phyloP scores from a whole-genome alignment of 2,797 vertebrate species.

The Smutsia gigantea region DNA sequence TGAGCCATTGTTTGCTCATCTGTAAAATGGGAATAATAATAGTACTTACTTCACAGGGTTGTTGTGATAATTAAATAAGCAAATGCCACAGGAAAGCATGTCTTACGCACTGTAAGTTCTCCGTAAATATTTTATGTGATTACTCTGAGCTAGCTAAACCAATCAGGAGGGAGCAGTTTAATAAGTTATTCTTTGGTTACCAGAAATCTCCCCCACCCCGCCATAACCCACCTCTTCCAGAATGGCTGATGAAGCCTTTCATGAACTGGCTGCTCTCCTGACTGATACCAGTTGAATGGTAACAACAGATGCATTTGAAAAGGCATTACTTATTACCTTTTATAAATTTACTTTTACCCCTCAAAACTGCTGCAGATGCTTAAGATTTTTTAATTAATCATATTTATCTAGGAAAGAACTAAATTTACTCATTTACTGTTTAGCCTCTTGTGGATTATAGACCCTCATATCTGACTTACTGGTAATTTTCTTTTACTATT shows the following conservation, averaged over 20 bases:
- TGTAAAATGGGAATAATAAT: not conserved
- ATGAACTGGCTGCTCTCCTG: not conserved
- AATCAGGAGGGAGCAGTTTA: not conserved
- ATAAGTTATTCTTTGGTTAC: not conserved
- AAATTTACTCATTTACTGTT: not conserved
- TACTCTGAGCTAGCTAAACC: not conserved
- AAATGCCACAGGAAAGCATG: not conserved
- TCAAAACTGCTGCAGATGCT: not conserved
- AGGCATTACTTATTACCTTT: not conserved
- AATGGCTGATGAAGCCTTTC: not conserved
- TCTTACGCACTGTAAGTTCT: not conserved
- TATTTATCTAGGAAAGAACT: not conserved
- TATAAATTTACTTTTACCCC: not conserved
- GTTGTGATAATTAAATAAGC: not conserved
- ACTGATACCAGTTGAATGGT: not conserved
- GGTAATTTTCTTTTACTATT: constrained; percentile 45
- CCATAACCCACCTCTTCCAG: not conserved
- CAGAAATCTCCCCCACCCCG: not conserved
- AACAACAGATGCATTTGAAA: constrained; percentile 23
- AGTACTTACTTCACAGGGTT: not conserved
- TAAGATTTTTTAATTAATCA: constrained; percentile 23
- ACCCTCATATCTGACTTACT: not conserved
- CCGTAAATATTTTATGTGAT: not conserved
- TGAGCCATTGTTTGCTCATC: not conserved
- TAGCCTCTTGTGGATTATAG: not conserved